phyloP scores from a whole-genome alignment of 2,888 invertebrate species.

The Punctoribates punctum region DNA sequence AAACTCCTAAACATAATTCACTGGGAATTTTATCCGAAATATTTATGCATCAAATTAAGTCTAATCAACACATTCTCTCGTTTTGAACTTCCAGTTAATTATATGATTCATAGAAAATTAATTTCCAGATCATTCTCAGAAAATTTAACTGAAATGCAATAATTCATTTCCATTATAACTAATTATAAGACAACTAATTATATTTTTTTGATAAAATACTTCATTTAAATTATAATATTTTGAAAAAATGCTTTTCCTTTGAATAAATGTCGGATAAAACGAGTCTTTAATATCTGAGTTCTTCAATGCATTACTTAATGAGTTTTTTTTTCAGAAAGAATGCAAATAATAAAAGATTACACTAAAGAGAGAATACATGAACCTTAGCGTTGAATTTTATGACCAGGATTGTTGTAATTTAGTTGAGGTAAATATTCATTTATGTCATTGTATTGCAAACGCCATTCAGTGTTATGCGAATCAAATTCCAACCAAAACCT shows the following conservation, averaged over 20 bases:
- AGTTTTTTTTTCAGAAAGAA: neutral
- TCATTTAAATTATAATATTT: too few relatives aligned
- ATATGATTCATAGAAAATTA: neutral
- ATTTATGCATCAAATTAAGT: neutral
- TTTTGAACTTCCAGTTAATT: neutral
- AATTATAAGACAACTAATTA: too few relatives aligned
- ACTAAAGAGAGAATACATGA: neutral
- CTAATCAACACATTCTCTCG: constrained; percentile 5
- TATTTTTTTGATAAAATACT: too few relatives aligned
- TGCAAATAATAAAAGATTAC: neutral
- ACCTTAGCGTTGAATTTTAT: neutral
- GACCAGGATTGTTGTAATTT: neutral
- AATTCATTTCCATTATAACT: too few relatives aligned
- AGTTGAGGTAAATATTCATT: neutral
- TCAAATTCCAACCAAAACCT: neutral
- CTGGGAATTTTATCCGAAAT: neutral
- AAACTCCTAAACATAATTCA: neutral
- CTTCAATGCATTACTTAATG: too few relatives aligned
- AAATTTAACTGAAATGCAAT: too few relatives aligned
- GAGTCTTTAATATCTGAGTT: too few relatives aligned
- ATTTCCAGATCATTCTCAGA: too few relatives aligned
- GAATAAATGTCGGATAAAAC: too few relatives aligned
- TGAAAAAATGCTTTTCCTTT: too few relatives aligned
- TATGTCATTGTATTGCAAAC: neutral
- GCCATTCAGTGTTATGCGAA: neutral